Conservation (phyloP, 2,888 invertebrate species). For the Agrochola lychnidis region DNA sequence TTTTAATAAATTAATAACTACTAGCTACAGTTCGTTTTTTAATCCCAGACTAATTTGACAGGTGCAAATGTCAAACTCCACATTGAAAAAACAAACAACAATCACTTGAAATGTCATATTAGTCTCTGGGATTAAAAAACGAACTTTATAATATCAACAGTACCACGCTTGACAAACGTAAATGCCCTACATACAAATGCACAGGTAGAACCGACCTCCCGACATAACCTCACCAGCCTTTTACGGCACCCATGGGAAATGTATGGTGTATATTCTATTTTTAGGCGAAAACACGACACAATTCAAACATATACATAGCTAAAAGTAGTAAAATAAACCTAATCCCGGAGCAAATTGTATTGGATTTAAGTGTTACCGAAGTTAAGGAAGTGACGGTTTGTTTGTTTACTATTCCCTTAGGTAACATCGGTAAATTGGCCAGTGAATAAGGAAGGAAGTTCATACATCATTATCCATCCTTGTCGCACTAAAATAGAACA, state of each 20-base stretch:
- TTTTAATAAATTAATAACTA: not conserved
- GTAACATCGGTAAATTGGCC: conserved; percentile 10
- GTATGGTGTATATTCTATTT: conserved; percentile 41
- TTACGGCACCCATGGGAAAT: conserved; percentile 40
- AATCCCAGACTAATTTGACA: no score
- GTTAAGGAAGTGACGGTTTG: conserved; percentile 34
- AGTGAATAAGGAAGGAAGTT: not conserved
- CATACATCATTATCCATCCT: conserved; percentile 1
- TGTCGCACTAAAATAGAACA: not conserved
- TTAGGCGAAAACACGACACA: conserved; percentile 29
- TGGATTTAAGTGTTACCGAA: conserved; percentile 39
- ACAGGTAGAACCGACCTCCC: conserved; percentile 33
- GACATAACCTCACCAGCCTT: conserved; percentile 35
- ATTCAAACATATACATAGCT: conserved; percentile 1
- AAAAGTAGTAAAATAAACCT: conserved; percentile 34
- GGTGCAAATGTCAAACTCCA: no score
- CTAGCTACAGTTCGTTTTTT: not conserved
- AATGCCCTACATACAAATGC: conserved; percentile 12
- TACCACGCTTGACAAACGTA: not conserved
- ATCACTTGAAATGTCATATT: no score
- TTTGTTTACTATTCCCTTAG: conserved; percentile 25
- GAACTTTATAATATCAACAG: not conserved
- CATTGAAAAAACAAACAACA: no score
- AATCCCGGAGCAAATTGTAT: conserved; percentile 37
- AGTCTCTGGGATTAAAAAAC: no score